These are phyloP conservation scores for Campopleginae sp. DNA, from an alignment of 2,888 invertebrate genomes.

Conservation along the genomic window DNA sequence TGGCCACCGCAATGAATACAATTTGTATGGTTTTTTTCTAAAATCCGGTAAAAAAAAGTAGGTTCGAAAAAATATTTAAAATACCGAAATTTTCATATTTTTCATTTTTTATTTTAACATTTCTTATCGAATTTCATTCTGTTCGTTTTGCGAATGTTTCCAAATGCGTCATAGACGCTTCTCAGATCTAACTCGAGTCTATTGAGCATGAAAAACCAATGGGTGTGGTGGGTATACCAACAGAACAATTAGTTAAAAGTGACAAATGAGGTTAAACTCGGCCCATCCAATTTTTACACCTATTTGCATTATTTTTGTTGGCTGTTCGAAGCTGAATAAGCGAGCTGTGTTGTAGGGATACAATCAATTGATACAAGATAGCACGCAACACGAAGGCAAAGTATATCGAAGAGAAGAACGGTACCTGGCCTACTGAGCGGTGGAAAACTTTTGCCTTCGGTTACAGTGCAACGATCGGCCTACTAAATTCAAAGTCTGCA, in stretches of 20 bases:
- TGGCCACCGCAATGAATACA: too few relatives aligned
- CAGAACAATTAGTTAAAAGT: not conserved
- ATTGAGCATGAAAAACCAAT: not conserved
- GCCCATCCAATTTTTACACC: not conserved
- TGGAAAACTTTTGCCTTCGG: slow-evolving; percentile 66
- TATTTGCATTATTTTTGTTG: not conserved
- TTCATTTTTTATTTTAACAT: too few relatives aligned
- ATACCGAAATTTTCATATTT: too few relatives aligned
- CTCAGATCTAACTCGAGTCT: not conserved
- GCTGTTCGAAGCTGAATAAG: not conserved
- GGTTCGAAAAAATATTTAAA: too few relatives aligned
- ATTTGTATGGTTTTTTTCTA: too few relatives aligned
- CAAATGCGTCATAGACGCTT: too few relatives aligned
- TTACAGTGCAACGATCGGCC: slow-evolving; percentile 67
- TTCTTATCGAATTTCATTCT: too few relatives aligned
- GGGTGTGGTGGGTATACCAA: not conserved
- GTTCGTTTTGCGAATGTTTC: too few relatives aligned
- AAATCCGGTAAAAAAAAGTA: too few relatives aligned
- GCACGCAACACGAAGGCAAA: slow-evolving; percentile 20
- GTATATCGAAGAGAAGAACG: slow-evolving; percentile 56
- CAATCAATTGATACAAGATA: not conserved
- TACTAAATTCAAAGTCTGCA: slow-evolving; percentile 61
- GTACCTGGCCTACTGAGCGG: slow-evolving; percentile 55
- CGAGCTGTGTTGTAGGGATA: not conserved
- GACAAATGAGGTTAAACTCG: not conserved